These are phyloP conservation scores for Menura novaehollandiae DNA, from an alignment of 2,113 vertebrate genomes.

Conservation along the genomic window DNA sequence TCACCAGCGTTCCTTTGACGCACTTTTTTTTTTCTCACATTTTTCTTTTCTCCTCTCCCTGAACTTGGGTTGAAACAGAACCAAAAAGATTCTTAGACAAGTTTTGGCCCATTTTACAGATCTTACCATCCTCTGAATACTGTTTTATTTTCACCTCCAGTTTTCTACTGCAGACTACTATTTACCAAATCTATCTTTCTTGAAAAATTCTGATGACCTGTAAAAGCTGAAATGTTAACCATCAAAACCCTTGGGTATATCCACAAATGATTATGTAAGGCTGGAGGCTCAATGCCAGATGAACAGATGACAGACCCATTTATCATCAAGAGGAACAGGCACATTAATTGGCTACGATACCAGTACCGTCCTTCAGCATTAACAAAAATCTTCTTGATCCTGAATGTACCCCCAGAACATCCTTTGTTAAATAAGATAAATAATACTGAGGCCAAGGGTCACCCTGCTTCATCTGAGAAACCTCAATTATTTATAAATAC, in stretches of 20 bases:
- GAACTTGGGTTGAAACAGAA: not conserved
- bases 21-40: not conserved
- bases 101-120: not conserved
- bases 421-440: conserved; percentile 39
- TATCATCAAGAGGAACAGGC: conserved; percentile 36
- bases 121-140: not conserved
- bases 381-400: conserved; percentile 35
- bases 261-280: not conserved
- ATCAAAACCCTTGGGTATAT: not conserved
- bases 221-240: not conserved
- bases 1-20: not conserved
- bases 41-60: not conserved
- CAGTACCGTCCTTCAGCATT: not conserved
- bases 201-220: not conserved
- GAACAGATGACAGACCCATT: conserved; percentile 3
- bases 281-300: not conserved
- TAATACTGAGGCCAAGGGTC: not conserved
- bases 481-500: conserved; percentile 7
- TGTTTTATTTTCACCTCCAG: not conserved
- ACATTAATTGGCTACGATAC: conserved; percentile 28
- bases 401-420: not conserved
- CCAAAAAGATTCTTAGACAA: not conserved
- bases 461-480: not conserved
- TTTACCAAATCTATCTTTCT: conserved; percentile 14
- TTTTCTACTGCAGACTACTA: not conserved